These are phyloP conservation scores for Tanytarsus gracilentus DNA, from an alignment of 2,888 invertebrate genomes.

Conservation along the genomic window DNA sequence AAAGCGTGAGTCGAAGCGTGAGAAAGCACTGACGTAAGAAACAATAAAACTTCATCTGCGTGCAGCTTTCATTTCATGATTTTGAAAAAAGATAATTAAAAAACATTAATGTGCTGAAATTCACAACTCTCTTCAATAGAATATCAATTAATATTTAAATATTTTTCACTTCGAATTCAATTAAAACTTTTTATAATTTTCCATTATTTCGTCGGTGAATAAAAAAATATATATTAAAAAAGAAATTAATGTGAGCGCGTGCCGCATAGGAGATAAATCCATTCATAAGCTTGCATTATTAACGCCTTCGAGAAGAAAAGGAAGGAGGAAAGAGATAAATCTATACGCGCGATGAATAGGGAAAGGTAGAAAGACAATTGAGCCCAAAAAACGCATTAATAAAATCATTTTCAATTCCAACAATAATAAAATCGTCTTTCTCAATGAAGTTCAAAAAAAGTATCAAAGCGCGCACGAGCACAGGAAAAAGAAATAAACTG, in stretches of 20 bases:
- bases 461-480: too few relatives aligned
- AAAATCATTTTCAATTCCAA: too few relatives aligned
- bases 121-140: slow-evolving; percentile 11
- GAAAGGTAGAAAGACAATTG: too few relatives aligned
- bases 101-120: slow-evolving; percentile 1
- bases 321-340: background rate
- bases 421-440: too few relatives aligned
- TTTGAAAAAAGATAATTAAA: too few relatives aligned
- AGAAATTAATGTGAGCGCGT: slow-evolving; percentile 5
- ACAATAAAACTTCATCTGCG: too few relatives aligned
- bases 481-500: too few relatives aligned
- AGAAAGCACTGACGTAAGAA: too few relatives aligned
- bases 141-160: slow-evolving; percentile 20
- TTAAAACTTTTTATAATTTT: background rate
- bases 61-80: too few relatives aligned
- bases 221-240: background rate
- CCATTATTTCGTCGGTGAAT: background rate
- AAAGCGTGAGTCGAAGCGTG: background rate
- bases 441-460: too few relatives aligned
- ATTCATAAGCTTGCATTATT: slow-evolving; percentile 1
- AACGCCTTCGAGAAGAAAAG: background rate
- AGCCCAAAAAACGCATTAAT: too few relatives aligned
- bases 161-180: slow-evolving; percentile 13
- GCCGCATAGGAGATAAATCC: background rate
- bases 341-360: background rate